Evolutionary conservation across 2,113 vertebrate genomes (phyloP), one percentile per base, ranked within the genome.

Genomic region (Zosterops borbonicus): DNA sequence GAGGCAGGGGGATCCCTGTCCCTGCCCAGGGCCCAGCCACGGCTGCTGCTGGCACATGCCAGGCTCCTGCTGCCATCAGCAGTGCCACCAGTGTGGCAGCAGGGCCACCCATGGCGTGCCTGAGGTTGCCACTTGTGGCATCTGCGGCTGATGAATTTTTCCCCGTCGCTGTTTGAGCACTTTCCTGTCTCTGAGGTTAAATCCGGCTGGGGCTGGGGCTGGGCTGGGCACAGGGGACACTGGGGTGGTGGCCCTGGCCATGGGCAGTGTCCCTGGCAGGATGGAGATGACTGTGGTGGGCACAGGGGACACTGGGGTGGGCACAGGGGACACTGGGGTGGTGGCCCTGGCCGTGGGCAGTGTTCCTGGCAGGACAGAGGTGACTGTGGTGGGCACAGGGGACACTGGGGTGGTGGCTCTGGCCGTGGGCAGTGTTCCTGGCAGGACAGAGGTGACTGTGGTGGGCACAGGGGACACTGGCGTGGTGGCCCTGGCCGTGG

Each of bases 61-160:
- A 39, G 31, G 59, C 46, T 47, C 33, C 25, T 1, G n/a, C 29
- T 77, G 91, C 83, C 71, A 1, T 1, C 9, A 2, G 68, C 27
- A 4, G 58, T 62, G 73, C 85, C 19, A 1, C 41, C 2, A 1
- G 83, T 11, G 0, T 11, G 4, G 4, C 73, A 47, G 8, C 6
- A 4, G 63, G 9, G 53, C 68, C 24, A 1, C 68, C 56, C 11
- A 0, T 9, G 58, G 29, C 11, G 12, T 3, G 63, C 49, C 55
- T 28, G 37, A 5, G 21, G 55, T 11, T 9, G 50, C 5, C 76
- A 5, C 12, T 1, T 12, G 42, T 7, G 59, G 8, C 31, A 0
- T 2, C 28, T 41, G 78, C 22, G 0, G 37, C 55, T 15, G 24
- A 7, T 44, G 8, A 0, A 22, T 25, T 42, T 23, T 8, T 9